These are phyloP conservation scores for Craseonycteris thonglongyai DNA, from an alignment of 2,113 vertebrate genomes.

Conservation along the genomic window DNA sequence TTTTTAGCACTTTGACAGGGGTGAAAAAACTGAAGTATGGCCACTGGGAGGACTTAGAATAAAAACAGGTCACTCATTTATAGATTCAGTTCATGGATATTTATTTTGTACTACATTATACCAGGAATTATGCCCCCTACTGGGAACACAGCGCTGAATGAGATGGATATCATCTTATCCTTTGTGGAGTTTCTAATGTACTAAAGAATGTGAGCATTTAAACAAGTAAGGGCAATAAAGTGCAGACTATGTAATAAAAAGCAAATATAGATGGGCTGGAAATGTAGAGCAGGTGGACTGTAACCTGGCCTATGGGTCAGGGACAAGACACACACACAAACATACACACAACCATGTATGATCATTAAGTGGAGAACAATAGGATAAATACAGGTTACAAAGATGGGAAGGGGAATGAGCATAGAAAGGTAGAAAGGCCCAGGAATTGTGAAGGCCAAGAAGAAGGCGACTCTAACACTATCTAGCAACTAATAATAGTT, in stretches of 20 bases:
- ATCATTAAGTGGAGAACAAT: neutral
- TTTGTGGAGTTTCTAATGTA: neutral
- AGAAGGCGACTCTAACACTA: neutral
- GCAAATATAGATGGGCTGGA: neutral
- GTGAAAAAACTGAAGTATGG: neutral
- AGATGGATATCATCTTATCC: neutral
- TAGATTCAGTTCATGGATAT: slow-evolving; percentile 4
- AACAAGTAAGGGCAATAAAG: neutral
- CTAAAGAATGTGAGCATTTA: neutral
- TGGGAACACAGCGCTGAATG: neutral
- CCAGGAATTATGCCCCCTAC: neutral
- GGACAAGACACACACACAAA: neutral
- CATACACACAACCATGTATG: neutral
- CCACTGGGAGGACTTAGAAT: neutral
- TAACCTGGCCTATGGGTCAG: neutral
- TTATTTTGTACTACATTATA: neutral
- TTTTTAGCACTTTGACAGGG: neutral
- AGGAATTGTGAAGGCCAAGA: neutral
- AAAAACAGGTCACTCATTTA: neutral
- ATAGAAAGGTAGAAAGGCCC: neutral
- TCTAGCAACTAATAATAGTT: neutral
- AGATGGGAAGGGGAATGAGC: neutral
- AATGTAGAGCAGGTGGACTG: neutral
- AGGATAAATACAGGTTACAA: neutral
- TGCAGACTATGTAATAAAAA: neutral